phyloP scores from a whole-genome alignment of 2,797 vertebrate genomes.

The Lycodopsis pacificus region DNA sequence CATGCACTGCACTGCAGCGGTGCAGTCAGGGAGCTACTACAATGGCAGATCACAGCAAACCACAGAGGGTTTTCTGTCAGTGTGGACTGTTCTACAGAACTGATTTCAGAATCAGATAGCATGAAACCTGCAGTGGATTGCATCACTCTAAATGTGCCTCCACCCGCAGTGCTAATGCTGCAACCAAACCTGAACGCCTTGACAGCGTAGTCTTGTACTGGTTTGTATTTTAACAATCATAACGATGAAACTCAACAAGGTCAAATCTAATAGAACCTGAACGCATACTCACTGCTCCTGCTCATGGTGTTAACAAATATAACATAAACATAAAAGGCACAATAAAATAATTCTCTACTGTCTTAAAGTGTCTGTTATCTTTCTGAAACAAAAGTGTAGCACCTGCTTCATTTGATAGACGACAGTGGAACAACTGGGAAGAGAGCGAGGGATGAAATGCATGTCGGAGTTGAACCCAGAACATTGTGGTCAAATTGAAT shows the following conservation, averaged over 20 bases:
- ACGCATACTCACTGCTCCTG: no score
- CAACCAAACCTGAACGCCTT: background rate
- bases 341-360: no score
- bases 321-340: no score
- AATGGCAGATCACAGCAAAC: constrained; percentile 45
- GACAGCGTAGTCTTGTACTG: background rate
- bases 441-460: no score
- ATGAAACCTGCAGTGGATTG: background rate
- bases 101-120: constrained; percentile 12
- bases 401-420: no score
- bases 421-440: no score
- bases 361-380: no score
- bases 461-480: no score
- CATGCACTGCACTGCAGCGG: constrained; percentile 22
- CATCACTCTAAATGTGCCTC: background rate
- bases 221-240: constrained; percentile 6
- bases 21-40: constrained; percentile 16
- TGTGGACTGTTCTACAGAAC: constrained; percentile 1
- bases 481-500: no score
- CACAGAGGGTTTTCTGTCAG: background rate
- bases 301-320: no score
- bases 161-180: background rate
- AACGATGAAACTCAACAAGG: background rate
- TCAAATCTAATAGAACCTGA: no score
- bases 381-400: no score